A percentile compares a stretch with the other conserved stretches of the same genome.
Evolutionary conservation across 2,797 vertebrate genomes (phyloP).

Genomic region (Syndactyla subalaris): DNA sequence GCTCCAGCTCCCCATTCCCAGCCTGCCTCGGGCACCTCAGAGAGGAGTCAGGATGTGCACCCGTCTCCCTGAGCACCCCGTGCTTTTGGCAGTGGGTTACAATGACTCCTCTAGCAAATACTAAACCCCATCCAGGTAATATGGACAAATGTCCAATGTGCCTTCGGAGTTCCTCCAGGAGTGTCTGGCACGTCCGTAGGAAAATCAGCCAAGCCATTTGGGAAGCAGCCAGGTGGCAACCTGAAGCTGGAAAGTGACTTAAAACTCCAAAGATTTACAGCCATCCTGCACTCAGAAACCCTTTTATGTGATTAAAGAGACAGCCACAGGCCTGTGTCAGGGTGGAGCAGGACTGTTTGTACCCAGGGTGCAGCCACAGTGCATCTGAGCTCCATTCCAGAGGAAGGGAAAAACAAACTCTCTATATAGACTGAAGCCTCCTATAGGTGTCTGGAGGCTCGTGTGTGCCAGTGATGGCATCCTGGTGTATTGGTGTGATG

Average conservation of each 20-base stretch:
- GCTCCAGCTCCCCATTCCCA: accelerated
- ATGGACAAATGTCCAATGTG: accelerated
- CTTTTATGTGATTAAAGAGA: background rate
- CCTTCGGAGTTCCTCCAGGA: background rate
- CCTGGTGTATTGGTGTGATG: accelerated
- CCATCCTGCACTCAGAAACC: background rate
- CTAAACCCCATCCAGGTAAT: background rate
- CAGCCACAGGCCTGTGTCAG: accelerated
- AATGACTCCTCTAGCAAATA: accelerated
- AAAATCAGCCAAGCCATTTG: constrained; percentile 10
- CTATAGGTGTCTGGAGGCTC: background rate
- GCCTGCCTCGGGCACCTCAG: background rate
- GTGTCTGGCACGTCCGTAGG: accelerated
- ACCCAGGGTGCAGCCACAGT: accelerated
- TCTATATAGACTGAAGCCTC: background rate
- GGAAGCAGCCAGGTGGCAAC: constrained; percentile 18
- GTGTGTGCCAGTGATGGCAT: accelerated
- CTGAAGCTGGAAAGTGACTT: background rate
- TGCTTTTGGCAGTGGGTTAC: accelerated
- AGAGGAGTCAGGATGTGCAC: accelerated
- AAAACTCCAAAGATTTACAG: background rate
- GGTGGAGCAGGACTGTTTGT: background rate
- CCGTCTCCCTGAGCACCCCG: background rate
- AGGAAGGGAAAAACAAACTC: too few relatives aligned
- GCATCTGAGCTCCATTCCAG: accelerated